Evolutionary conservation across 2,113 vertebrate species (phyloP), one percentile per base, ranked within the genome.

Genomic region (Collichthys lucidus): DNA sequence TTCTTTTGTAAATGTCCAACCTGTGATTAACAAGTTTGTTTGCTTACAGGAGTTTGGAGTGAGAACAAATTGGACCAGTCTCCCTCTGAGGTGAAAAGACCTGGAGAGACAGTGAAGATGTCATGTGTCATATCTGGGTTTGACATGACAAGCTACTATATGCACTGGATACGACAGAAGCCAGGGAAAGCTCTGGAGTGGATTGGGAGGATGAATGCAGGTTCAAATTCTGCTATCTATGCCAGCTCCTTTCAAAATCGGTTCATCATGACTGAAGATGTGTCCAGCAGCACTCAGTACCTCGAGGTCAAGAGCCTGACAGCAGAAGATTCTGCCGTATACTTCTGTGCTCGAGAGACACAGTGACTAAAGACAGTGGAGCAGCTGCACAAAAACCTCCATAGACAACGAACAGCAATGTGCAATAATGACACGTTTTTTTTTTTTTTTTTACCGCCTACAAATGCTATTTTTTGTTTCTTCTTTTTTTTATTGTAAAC

Each of bases 171-270:
- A 40, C 1, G 7, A 40, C 70, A 69, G 52, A 11, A 9, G 35
- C 35, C 35, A 40, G 35, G 35, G 7, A 40, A 40, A 40, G 35
- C 67, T 61, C 74, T 91, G 59, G 82, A 91, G 73, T 92, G 89
- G 89, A 69, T 91, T 19, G 77, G 85, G 0, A 0, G 0, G 1
- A 83, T 78, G n/a, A 0, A 0, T 7, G 8, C 80, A 50, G 69
- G 64, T 1, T 5, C 0, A 10, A 88, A 77, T 29, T 4, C 17
- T 46, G 14, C 72, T 24, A 0, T 0, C 11, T 83, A 80, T 66
- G 46, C 1, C 63, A 79, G 56, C 9, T 60, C n/a, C 40, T 78
- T 89, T 3, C 80, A 87, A 59, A 68, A 49, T n/a, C 55, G 11
- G 26, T 79, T 90, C 61, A 75, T 10, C 29, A 50, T 86, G 35